phyloP scores from a whole-genome alignment of 2,888 invertebrate species.

The Escarpia spicata region DNA sequence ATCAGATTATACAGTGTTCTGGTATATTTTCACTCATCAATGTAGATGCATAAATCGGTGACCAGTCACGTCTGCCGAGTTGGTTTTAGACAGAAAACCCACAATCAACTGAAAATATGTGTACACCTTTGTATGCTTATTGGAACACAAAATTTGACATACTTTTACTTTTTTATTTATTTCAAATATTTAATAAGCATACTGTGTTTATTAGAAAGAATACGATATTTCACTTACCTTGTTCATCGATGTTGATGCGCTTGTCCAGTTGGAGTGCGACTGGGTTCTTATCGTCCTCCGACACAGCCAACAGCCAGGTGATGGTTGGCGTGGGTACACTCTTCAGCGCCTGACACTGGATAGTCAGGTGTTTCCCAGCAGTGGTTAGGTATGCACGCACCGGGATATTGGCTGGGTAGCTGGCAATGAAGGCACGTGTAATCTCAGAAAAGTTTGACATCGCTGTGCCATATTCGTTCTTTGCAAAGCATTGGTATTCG shows the following conservation, averaged over 20 bases:
- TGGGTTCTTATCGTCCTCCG: not conserved
- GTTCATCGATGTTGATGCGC: not conserved
- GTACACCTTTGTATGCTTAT: too few relatives aligned
- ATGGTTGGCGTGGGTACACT: not conserved
- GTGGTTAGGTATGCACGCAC: rapidly evolving
- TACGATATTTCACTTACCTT: not conserved
- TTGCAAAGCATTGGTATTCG: not conserved
- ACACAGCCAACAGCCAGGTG: not conserved
- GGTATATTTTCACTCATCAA: too few relatives aligned
- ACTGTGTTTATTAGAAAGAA: too few relatives aligned
- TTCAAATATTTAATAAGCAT: not conserved
- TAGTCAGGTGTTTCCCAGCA: not conserved
- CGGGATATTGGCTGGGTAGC: not conserved
- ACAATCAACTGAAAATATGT: too few relatives aligned
- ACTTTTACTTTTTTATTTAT: too few relatives aligned
- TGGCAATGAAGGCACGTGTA: not conserved
- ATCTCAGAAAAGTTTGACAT: not conserved
- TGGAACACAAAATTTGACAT: too few relatives aligned
- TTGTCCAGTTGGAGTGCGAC: not conserved
- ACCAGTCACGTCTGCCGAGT: too few relatives aligned
- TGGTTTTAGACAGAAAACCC: too few relatives aligned
- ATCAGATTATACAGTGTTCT: too few relatives aligned
- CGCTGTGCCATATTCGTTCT: not conserved
- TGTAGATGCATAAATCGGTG: too few relatives aligned
- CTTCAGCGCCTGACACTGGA: not conserved